Evolutionary conservation across 1,140 invertebrate genomes (phyloP), one percentile per base, ranked within the genome.

Genomic region (Drosophila kurseongensis): DNA sequence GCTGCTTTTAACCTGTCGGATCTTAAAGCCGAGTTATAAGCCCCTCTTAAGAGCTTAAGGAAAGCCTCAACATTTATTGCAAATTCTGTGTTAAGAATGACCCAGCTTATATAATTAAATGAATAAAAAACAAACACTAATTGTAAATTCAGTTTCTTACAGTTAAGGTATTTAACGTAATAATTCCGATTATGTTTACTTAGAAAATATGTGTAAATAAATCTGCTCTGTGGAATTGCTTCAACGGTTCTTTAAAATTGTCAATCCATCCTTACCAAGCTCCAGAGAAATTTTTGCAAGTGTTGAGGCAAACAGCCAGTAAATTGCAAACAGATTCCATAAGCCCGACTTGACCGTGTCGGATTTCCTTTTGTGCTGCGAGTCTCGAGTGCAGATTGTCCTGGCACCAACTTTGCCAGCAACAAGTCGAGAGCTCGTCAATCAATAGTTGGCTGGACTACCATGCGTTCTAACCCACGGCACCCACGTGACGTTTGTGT

Each of bases 401-500:
- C 63, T 16, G n/a, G 44, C n/a, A 29, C 60, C 27, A 65, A 67
- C 60, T 50, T 65, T 66, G 63, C 42, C 60, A 66, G 60, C 63
- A 66, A 66, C 63, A 52, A 66, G 61, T 67, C 45, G 36, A 67
- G 65, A 42, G 61, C 45, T 67, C 45, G 65, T 67, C 65, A 41
- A 67, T 67, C 65, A 67, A 40, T 10, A 48, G 45, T 52, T 48
- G 44, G 16, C 36, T 12, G 13, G 9, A 65, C 42, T 50, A 66
- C 44, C 57, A 18, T 32, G 23, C 23, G 7, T 13, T n/a, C 10
- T 6, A 4, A 1, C 38, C 23, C 14, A 7, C 29, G 5, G 29
- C 29, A 6, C n/a, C 13, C 48, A 10, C 16, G 5, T 16, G 40
- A 27, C 60, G 18, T 29, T 13, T 44, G 48, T 66, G 59, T 41